phyloP scores from a whole-genome alignment of 2,888 invertebrate genomes.

The Drosophila ezoana region DNA sequence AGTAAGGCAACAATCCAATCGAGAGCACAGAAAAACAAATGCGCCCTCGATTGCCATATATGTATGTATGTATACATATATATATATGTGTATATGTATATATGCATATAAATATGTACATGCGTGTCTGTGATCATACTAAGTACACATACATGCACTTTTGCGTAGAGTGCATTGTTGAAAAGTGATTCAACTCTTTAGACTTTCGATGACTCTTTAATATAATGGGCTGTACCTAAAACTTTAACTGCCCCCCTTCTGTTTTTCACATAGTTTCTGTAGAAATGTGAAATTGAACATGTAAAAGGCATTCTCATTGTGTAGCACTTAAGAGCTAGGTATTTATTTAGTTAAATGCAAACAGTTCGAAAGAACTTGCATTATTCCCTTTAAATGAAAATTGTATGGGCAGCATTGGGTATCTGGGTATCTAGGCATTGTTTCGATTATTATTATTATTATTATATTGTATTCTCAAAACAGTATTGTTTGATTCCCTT shows the following conservation, averaged over 20 bases:
- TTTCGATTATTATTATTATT: too few relatives aligned
- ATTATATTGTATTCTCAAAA: too few relatives aligned
- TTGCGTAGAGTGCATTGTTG: background rate
- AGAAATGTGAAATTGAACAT: background rate
- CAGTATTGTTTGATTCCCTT: too few relatives aligned
- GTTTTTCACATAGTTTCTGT: background rate
- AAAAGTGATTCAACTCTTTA: background rate
- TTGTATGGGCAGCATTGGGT: too few relatives aligned
- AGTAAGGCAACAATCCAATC: conserved; percentile 6
- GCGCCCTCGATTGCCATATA: conserved; percentile 18
- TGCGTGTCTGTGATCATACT: background rate
- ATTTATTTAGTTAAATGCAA: too few relatives aligned
- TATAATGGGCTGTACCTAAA: background rate
- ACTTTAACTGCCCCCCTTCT: background rate
- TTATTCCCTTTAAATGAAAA: too few relatives aligned
- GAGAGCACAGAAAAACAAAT: conserved; percentile 20
- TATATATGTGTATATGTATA: background rate
- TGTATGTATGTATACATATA: background rate
- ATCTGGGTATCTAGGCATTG: too few relatives aligned
- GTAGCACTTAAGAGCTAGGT: too few relatives aligned
- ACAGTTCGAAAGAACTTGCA: too few relatives aligned
- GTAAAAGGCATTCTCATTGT: too few relatives aligned
- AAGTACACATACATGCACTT: too few relatives aligned
- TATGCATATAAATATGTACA: background rate
- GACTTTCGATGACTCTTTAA: conserved; percentile 1